Evolutionary conservation across 2,113 vertebrate species (phyloP), one percentile per base, ranked within the genome.

Genomic region (Crotalus tigris): DNA sequence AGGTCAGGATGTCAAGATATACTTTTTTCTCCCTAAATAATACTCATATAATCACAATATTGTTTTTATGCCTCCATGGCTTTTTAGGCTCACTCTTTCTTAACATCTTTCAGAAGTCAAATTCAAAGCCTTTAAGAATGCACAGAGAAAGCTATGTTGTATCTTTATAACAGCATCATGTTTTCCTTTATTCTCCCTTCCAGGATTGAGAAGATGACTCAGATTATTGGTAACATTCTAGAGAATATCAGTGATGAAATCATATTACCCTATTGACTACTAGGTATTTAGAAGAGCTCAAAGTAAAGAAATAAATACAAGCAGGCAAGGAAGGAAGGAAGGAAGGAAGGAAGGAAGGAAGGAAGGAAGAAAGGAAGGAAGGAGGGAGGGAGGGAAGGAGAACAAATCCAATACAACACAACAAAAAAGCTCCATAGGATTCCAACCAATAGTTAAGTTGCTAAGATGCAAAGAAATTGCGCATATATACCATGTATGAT

Each of bases 21-120:
- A 54, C 12, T 8, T n/a, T 19, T 49, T 44, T 1, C 46, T 39
- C 44, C 69, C 44, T 29, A 91, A 39, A 39, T 4, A 19, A 49
- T 17, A 85, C 64, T 29, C 49, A 29, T 89, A 5, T 92, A 85
- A 49, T 75, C 13, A 6, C 3, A 69, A 11, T 1, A 93, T 23
- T 64, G 11, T 11, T 91, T 91, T 94, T 3, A 5, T 44, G n/a
- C 1, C 3, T 88, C 9, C 88, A 0, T 15, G 0, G 6, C 58
- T 21, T 26, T 87, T 29, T 44, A 5, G 11, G 0, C 5, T n/a
- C 0, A 0, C 10, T 33, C 0, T 2, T 46, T 51, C 57, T 24
- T 24, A 44, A 69, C 51, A 1, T 26, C 5, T 94, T 86, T 92
- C 81, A 1, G 54, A 87, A 6, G 89, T 64, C 33, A 59, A 91